Percentiles rank a stretch among this genome's conserved stretches.
Evolutionary conservation across 2,113 vertebrate species (phyloP).

Genomic region (Apteryx owenii): DNA sequence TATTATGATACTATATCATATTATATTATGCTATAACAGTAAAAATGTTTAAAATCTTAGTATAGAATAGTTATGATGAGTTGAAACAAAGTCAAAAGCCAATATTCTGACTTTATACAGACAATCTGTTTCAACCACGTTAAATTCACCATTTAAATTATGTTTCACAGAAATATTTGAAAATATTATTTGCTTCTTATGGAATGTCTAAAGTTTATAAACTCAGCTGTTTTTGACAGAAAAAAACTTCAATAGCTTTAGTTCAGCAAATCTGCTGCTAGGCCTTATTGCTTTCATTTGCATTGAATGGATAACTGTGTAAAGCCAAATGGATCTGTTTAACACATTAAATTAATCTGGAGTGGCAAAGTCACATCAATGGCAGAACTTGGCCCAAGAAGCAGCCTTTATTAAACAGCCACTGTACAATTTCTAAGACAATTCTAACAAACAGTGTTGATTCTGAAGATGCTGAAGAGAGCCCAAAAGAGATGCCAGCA

Average conservation of each 20-base stretch:
- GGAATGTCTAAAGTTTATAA: not conserved
- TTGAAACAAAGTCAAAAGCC: slow-evolving; percentile 54
- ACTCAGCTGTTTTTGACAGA: not conserved
- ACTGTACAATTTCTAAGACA: not conserved
- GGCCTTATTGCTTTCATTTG: not conserved
- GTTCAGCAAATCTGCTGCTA: slow-evolving; percentile 22
- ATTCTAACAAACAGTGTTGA: not conserved
- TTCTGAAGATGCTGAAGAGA: not conserved
- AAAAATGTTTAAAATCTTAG: slow-evolving; percentile 36
- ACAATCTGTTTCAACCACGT: slow-evolving; percentile 47
- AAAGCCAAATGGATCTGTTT: not conserved
- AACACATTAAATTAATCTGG: not conserved
- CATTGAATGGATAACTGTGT: not conserved
- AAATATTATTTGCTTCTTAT: slow-evolving; percentile 45
- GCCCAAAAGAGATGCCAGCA: not conserved
- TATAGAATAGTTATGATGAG: not conserved
- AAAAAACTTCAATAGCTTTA: not conserved
- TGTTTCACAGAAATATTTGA: slow-evolving; percentile 37
- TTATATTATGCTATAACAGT: not conserved
- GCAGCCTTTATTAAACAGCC: not conserved
- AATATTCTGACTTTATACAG: slow-evolving; percentile 44
- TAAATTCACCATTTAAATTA: slow-evolving; percentile 25
- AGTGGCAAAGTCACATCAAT: not conserved
- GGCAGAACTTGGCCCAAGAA: not conserved
- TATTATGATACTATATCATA: not conserved